Conservation (phyloP, 2,888 invertebrate species). For the Philaethria dido region DNA sequence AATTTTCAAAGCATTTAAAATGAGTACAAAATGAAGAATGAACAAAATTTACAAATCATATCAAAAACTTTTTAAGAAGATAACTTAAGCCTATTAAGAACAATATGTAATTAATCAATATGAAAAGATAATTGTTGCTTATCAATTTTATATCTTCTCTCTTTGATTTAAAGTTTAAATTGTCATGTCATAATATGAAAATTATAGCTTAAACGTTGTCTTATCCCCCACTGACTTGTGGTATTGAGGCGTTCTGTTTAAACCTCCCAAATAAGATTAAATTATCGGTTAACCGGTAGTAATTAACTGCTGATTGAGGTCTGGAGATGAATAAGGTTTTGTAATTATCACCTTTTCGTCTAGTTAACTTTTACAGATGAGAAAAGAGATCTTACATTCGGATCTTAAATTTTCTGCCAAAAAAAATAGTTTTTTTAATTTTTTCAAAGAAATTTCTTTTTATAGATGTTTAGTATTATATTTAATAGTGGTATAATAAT, state of each 20-base stretch:
- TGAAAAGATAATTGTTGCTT: neutral
- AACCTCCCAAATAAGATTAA: slow-evolving; percentile 32
- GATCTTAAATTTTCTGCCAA: neutral
- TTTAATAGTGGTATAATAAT: too few species aligned
- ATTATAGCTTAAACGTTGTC: slow-evolving; percentile 39
- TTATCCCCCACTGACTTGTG: slow-evolving; percentile 42
- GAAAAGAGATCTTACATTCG: neutral
- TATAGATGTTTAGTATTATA: too few species aligned
- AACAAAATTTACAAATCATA: too few species aligned
- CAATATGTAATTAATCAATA: slow-evolving; percentile 1
- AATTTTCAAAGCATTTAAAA: too few species aligned
- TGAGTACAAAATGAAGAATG: too few species aligned
- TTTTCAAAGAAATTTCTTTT: too few species aligned
- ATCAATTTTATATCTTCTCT: neutral
- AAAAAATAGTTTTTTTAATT: too few species aligned
- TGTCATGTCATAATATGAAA: slow-evolving; percentile 39
- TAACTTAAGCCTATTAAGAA: neutral
- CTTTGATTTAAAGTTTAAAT: neutral
- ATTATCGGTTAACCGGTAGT: slow-evolving; percentile 25
- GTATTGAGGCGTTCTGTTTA: slow-evolving; percentile 35
- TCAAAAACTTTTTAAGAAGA: neutral
- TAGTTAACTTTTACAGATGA: neutral
- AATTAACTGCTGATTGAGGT: slow-evolving; percentile 3
- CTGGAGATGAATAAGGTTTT: neutral
- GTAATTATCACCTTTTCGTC: neutral